phyloP scores from a whole-genome alignment of 2,888 invertebrate species.

The Emesis furor region DNA sequence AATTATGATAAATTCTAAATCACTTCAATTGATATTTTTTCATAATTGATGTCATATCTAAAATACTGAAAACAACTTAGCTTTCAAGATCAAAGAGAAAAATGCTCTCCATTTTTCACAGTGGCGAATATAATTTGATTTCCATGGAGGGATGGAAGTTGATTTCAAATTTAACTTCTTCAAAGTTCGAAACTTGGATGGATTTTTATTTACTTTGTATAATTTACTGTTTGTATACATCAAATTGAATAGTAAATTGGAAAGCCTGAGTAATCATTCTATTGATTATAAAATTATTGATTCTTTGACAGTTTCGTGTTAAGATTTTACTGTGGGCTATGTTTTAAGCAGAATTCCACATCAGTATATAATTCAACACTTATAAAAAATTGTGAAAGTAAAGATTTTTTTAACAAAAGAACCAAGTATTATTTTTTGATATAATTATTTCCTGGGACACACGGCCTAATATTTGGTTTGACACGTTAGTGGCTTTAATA shows the following conservation, averaged over 20 bases:
- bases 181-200: slow-evolving; percentile 47
- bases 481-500: no score
- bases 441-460: no score
- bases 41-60: slow-evolving; percentile 22
- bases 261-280: background rate
- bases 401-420: no score
- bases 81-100: slow-evolving; percentile 34
- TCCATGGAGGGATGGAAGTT: slow-evolving; percentile 40
- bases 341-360: no score
- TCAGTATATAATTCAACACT: no score
- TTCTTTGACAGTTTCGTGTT: no score
- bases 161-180: slow-evolving; percentile 50
- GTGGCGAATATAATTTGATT: slow-evolving; percentile 46
- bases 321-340: no score
- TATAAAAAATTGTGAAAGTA: no score
- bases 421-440: no score
- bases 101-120: slow-evolving; percentile 26
- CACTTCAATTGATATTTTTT: background rate
- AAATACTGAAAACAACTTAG: slow-evolving; percentile 18
- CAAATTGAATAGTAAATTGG: slow-evolving; percentile 2
- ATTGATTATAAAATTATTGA: background rate
- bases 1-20: background rate
- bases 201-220: slow-evolving; percentile 46
- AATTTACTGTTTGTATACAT: slow-evolving; percentile 47
- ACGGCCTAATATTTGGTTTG: no score